phyloP scores from a whole-genome alignment of 2,797 vertebrate species.

The Onychomys arenicola region DNA sequence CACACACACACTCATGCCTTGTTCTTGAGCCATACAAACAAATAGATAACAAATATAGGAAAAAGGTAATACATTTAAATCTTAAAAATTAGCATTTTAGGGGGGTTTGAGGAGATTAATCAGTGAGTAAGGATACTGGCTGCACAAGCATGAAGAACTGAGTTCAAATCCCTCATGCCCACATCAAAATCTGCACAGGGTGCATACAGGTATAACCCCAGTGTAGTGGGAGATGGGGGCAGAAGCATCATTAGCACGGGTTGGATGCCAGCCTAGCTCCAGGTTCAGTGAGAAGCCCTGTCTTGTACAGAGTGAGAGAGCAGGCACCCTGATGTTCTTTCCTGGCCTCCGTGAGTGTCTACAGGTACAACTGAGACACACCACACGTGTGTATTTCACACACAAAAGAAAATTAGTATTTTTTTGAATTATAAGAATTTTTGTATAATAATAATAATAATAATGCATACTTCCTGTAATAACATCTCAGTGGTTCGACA shows the following conservation, averaged over 20 bases:
- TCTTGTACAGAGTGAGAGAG: neutral
- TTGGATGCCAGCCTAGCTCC: neutral
- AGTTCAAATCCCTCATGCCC: neutral
- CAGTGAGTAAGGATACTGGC: neutral
- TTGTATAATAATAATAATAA: conserved; percentile 6
- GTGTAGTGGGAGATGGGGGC: no score
- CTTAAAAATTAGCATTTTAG: conserved; percentile 10
- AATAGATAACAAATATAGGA: neutral
- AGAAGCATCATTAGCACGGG: neutral
- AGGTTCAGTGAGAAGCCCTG: neutral
- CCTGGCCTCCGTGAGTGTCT: neutral
- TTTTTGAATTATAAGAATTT: neutral
- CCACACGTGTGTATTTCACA: neutral
- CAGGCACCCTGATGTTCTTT: neutral
- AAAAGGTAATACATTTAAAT: conserved; percentile 19
- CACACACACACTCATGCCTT: neutral
- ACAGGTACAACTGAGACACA: neutral
- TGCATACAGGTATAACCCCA: neutral
- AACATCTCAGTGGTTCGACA: neutral
- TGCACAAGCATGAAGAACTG: neutral
- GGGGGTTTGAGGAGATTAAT: neutral
- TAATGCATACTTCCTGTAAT: neutral
- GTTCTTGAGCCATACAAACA: neutral
- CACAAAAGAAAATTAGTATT: neutral
- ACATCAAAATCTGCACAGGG: neutral